Conservation (phyloP, 2,888 invertebrate species). For the Pseudanteris insignis region DNA sequence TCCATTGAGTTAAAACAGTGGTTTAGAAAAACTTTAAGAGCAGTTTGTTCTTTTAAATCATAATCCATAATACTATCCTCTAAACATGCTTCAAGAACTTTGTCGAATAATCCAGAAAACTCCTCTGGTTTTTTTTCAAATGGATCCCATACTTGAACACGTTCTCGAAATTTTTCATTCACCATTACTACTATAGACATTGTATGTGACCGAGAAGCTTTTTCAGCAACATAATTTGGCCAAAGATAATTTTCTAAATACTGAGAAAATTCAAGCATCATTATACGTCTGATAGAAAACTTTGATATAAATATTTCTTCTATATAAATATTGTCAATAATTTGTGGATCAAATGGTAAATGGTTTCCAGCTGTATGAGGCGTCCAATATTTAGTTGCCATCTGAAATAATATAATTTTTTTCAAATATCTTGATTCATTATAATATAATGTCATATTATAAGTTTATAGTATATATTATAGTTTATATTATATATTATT, state of each 20-base stretch:
- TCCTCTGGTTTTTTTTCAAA: constrained; percentile 81
- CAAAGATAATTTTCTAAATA: constrained; percentile 96
- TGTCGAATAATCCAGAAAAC: constrained; percentile 84
- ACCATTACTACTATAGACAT: constrained; percentile 98
- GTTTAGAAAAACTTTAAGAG: constrained; percentile 89
- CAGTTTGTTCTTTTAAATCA: constrained; percentile 80
- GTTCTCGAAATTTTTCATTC: constrained; percentile 97
- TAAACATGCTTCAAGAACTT: constrained; percentile 80
- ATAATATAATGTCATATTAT: too few species aligned
- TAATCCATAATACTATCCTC: constrained; percentile 69
- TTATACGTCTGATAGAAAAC: constrained; percentile 87
- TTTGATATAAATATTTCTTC: constrained; percentile 87
- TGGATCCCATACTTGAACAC: constrained; percentile 95
- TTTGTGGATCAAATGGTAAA: constrained; percentile 77
- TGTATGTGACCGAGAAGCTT: constrained; percentile 85
- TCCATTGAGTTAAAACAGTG: constrained; percentile 99
- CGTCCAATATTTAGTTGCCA: constrained; percentile 93
- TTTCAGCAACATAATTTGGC: constrained; percentile 88
- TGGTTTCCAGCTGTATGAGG: constrained; percentile 81
- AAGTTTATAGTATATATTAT: too few species aligned
- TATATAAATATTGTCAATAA: constrained; percentile 89
- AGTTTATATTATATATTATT: too few species aligned
- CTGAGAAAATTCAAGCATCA: constrained; percentile 97
- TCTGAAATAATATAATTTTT: constrained; percentile 67
- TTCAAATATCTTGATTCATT: too few species aligned